phyloP scores from a whole-genome alignment of 2,797 vertebrate genomes.

The Myripristis murdjan region DNA sequence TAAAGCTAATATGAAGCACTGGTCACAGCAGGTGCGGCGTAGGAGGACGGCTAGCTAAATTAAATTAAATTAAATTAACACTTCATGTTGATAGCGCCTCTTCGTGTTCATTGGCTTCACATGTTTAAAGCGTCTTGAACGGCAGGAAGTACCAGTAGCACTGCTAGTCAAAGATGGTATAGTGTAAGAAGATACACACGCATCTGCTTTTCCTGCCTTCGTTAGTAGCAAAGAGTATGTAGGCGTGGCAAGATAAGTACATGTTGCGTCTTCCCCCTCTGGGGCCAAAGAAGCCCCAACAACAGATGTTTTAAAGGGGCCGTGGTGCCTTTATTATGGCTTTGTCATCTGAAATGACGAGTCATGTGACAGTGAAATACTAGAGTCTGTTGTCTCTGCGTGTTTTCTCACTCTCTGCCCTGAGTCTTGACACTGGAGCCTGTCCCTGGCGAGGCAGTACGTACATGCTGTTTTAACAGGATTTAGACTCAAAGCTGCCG shows the following conservation, averaged over 20 bases:
- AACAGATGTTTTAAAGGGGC: constrained; percentile 27
- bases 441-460: constrained; percentile 44
- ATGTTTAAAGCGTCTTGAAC: too few species aligned
- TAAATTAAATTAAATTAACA: rapidly evolving
- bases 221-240: constrained; percentile 30
- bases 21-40: neutral
- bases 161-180: neutral
- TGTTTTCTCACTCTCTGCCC: constrained; percentile 21
- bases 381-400: constrained; percentile 23
- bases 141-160: too few species aligned
- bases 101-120: too few species aligned
- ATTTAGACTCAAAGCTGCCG: neutral
- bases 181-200: neutral
- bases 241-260: neutral
- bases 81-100: too few species aligned
- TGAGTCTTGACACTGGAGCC: constrained; percentile 12
- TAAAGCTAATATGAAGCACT: neutral
- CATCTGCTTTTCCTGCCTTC: neutral
- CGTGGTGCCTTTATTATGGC: neutral
- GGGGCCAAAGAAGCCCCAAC: neutral
- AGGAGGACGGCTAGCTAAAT: neutral
- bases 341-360: constrained; percentile 45
- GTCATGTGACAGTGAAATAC: constrained; percentile 73
- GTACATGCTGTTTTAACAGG: neutral
- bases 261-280: constrained; percentile 1